Conservation (phyloP, 1,140 invertebrate genomes). For the Meloidogyne floridensis region DNA sequence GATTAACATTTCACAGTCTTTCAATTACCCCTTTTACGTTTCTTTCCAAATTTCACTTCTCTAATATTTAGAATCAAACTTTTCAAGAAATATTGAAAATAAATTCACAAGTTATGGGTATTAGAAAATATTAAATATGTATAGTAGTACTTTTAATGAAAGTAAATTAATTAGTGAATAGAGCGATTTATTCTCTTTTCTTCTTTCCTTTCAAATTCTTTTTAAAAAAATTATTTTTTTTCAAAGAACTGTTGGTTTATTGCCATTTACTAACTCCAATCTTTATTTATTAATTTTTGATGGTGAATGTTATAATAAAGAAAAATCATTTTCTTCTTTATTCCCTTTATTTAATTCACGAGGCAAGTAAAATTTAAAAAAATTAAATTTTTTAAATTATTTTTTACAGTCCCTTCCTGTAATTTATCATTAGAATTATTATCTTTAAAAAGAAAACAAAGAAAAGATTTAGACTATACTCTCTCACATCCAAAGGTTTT, state of each 20-base stretch:
- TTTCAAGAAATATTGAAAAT: too few relatives aligned
- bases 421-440: constrained; percentile 13
- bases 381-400: not conserved
- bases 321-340: not conserved
- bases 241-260: constrained; percentile 20
- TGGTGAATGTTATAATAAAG: not conserved
- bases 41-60: too few relatives aligned
- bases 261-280: constrained; percentile 17
- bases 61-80: too few relatives aligned
- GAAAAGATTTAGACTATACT: constrained; percentile 20
- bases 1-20: too few relatives aligned
- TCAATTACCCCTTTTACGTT: too few relatives aligned
- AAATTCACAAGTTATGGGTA: too few relatives aligned
- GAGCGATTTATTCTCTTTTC: too few relatives aligned
- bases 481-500: constrained; percentile 25
- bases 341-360: not conserved
- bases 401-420: constrained; percentile 24
- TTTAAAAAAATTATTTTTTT: not conserved
- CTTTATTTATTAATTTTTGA: constrained; percentile 25
- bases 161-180: too few relatives aligned
- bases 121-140: too few relatives aligned
- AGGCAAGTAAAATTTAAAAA: not conserved
- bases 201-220: too few relatives aligned
- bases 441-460: constrained; percentile 12
- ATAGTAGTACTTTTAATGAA: too few relatives aligned